These are phyloP conservation scores for Scartelaos histophorus DNA, from an alignment of 2,113 vertebrate genomes.

Conservation along the genomic window DNA sequence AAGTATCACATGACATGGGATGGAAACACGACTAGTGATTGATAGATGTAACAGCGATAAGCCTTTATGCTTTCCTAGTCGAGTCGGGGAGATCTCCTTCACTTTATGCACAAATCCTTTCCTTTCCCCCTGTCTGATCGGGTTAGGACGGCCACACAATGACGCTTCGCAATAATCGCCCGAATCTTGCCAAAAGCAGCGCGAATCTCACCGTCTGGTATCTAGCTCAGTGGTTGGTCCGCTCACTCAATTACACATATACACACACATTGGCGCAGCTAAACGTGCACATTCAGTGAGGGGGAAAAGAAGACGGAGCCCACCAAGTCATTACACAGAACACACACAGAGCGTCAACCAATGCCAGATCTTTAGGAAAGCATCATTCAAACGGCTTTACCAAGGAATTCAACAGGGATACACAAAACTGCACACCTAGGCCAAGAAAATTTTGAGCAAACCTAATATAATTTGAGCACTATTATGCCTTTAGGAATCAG, in stretches of 20 bases:
- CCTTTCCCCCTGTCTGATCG: constrained; percentile 66
- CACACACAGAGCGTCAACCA: constrained; percentile 74
- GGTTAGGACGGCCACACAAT: constrained; percentile 40
- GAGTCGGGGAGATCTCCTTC: constrained; percentile 51
- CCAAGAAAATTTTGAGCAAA: constrained; percentile 50
- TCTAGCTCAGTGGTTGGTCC: constrained; percentile 76
- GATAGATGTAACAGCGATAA: constrained; percentile 38
- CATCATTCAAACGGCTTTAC: constrained; percentile 54
- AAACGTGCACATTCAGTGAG: constrained; percentile 47
- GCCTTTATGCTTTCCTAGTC: constrained; percentile 61
- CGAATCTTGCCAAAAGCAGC: constrained; percentile 61
- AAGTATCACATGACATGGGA: background rate
- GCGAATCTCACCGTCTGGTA: constrained; percentile 66
- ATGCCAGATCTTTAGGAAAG: constrained; percentile 67
- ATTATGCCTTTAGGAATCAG: constrained; percentile 45
- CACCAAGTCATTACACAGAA: constrained; percentile 75
- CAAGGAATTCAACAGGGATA: constrained; percentile 48
- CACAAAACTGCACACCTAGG: constrained; percentile 41
- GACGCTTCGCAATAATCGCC: constrained; percentile 60
- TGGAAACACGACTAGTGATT: background rate
- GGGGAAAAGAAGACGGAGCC: constrained; percentile 63
- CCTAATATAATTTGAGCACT: constrained; percentile 30
- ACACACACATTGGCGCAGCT: constrained; percentile 31
- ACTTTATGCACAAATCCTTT: constrained; percentile 44
- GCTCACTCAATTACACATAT: constrained; percentile 64